Conservation (phyloP, 64 coral and sea anemone species). For the Dendrophyllia cribrosa region DNA sequence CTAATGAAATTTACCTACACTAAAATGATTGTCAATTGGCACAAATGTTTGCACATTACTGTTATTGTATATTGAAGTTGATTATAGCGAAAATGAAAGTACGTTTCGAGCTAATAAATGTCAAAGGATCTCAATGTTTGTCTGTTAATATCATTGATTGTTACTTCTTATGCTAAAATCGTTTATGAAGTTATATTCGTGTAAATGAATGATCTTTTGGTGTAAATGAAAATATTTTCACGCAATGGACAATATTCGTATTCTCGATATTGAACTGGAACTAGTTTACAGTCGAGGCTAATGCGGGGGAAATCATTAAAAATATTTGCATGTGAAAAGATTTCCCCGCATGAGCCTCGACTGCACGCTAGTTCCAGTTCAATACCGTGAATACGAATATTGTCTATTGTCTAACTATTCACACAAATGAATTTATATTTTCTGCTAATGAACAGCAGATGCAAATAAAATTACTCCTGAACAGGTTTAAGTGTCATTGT, state of each 20-base stretch:
- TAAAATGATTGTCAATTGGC: neutral
- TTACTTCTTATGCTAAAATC: neutral
- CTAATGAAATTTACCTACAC: neutral
- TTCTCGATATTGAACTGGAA: too few relatives aligned
- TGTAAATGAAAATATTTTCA: neutral
- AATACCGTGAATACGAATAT: too few relatives aligned
- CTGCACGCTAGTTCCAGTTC: too few relatives aligned
- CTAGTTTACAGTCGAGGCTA: too few relatives aligned
- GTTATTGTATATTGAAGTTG: too few relatives aligned
- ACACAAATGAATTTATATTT: slow-evolving; percentile 4
- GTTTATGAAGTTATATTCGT: neutral
- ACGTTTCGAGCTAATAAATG: neutral
- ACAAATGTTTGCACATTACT: neutral
- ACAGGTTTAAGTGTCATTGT: too few relatives aligned
- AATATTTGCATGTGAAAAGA: too few relatives aligned
- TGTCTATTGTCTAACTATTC: neutral
- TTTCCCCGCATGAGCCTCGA: too few relatives aligned
- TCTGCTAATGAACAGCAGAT: neutral
- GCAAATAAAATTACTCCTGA: too few relatives aligned
- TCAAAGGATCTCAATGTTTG: neutral
- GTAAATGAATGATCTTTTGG: neutral
- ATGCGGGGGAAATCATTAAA: too few relatives aligned
- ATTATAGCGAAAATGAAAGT: neutral
- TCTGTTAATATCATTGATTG: neutral
- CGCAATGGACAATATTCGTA: too few relatives aligned